phyloP scores from a whole-genome alignment of 2,888 invertebrate genomes.

The Yponomeuta sedellus region DNA sequence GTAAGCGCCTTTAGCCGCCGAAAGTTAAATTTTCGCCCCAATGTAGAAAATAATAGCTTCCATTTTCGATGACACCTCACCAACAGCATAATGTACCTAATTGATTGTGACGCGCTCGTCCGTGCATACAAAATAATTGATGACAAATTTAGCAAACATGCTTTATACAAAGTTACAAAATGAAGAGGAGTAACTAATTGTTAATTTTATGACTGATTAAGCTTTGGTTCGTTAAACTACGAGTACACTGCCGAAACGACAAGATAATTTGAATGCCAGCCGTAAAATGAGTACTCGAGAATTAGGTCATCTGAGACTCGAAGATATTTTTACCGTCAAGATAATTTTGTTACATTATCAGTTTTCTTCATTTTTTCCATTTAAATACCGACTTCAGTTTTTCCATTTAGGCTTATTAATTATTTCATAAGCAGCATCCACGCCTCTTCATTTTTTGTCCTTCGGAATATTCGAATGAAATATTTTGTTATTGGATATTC shows the following conservation, averaged over 20 bases:
- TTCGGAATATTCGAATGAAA: not conserved
- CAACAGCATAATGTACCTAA: constrained; percentile 21
- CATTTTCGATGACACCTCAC: constrained; percentile 18
- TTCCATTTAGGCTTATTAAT: not conserved
- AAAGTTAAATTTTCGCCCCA: constrained; percentile 1
- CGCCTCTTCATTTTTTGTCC: not conserved
- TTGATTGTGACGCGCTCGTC: constrained; percentile 20
- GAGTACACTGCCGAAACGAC: not conserved
- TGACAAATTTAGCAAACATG: constrained; percentile 13
- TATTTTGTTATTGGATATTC: not conserved
- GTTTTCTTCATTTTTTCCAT: not conserved
- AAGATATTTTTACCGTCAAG: not conserved
- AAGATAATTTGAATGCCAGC: not conserved
- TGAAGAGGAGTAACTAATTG: too few species aligned
- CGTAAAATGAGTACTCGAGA: not conserved
- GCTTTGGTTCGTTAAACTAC: not conserved
- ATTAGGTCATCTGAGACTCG: not conserved
- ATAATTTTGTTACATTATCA: not conserved
- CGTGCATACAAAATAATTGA: constrained; percentile 9
- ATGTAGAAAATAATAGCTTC: constrained; percentile 16
- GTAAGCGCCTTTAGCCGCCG: too few species aligned
- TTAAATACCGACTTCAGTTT: too few species aligned
- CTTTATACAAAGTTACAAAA: not conserved
- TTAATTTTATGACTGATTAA: not conserved
- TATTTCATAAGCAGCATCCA: not conserved